These are phyloP conservation scores for Rhinolophus ferrumequinum DNA, from an alignment of 2,113 vertebrate species.

Conservation along the genomic window DNA sequence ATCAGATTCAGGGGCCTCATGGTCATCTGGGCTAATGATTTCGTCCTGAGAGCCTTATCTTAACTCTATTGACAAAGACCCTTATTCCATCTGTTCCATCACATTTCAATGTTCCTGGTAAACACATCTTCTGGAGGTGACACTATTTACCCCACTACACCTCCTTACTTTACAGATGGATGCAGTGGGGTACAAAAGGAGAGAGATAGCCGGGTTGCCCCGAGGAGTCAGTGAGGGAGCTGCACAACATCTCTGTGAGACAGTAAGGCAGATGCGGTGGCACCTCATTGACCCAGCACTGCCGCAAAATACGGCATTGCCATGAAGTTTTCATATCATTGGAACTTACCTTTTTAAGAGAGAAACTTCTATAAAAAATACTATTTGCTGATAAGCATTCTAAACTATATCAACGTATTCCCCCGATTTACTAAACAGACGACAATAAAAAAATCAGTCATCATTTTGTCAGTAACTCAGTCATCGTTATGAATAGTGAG, in stretches of 20 bases:
- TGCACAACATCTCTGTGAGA: accelerated
- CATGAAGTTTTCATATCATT: accelerated
- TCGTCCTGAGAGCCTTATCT: accelerated
- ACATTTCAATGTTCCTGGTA: too few relatives aligned
- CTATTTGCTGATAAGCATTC: neutral
- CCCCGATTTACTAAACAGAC: neutral
- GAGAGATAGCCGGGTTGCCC: accelerated
- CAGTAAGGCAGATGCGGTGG: accelerated
- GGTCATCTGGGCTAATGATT: too few relatives aligned
- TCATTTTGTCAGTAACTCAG: accelerated
- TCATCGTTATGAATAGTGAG: accelerated
- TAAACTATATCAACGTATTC: neutral
- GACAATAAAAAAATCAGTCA: accelerated
- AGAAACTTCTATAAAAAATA: neutral
- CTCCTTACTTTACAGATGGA: neutral
- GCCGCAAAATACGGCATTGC: accelerated
- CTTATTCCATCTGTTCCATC: neutral
- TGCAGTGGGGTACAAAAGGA: accelerated
- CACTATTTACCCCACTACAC: accelerated
- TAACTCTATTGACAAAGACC: accelerated
- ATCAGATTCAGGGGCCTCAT: neutral
- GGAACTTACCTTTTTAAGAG: neutral
- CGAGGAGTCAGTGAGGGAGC: accelerated
- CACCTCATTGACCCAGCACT: accelerated
- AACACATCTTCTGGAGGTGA: neutral